These are phyloP conservation scores for human (Homo sapiens) DNA, from an alignment of 2,113 vertebrate species.

Conservation along the genomic window DNA sequence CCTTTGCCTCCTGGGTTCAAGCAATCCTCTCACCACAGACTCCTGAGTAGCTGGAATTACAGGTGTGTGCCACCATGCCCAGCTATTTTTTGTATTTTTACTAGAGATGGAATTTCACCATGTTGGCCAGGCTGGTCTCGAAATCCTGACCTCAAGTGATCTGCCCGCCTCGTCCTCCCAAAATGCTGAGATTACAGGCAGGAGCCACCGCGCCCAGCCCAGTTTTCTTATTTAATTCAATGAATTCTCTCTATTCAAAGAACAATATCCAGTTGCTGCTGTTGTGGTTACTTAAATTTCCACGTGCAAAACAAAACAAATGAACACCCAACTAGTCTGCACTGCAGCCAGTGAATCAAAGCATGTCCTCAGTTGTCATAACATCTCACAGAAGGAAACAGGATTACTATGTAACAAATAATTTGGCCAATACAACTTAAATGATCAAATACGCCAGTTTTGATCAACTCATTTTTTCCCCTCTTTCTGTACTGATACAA, in stretches of 20 bases:
- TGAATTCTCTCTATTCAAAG: neutral
- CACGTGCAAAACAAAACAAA: neutral
- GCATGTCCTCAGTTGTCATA: neutral
- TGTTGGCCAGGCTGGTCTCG: neutral
- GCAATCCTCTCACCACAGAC: neutral
- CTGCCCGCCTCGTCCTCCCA: too few relatives aligned
- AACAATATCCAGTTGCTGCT: neutral
- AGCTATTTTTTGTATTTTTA: neutral
- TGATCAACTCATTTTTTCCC: neutral
- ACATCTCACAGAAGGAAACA: neutral
- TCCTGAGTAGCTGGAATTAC: neutral
- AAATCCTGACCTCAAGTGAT: neutral
- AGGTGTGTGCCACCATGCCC: neutral
- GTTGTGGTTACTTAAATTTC: neutral
- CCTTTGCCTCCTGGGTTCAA: neutral
- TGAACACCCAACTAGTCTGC: neutral
- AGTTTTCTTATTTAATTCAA: slow-evolving; percentile 8
- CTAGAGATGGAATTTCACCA: neutral
- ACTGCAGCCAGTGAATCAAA: neutral
- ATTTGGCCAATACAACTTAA: neutral
- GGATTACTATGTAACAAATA: neutral
- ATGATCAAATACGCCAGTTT: neutral
- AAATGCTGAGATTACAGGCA: neutral
- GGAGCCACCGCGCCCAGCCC: neutral
- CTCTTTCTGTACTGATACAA: neutral